Conservation (phyloP, 35 echinoderm and acorn worm species). For the Patiria miniata region DNA sequence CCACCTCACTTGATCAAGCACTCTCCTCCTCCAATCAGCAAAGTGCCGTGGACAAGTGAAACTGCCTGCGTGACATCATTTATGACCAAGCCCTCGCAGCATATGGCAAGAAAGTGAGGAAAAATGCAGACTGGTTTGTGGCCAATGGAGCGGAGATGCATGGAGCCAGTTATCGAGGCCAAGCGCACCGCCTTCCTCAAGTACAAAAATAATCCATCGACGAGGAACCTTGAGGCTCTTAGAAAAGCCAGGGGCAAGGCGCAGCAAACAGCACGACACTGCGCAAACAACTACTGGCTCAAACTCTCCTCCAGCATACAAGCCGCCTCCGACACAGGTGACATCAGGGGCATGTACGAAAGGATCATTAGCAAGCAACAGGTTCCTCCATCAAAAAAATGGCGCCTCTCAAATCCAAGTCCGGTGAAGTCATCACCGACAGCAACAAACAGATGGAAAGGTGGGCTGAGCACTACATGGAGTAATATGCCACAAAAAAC, state of each 20-base stretch:
- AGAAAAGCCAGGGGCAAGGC: not conserved
- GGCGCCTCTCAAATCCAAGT: conserved; percentile 10
- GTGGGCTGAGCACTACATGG: conserved; percentile 68
- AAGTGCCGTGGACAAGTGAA: not conserved
- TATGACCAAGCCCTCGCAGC: conserved; percentile 11
- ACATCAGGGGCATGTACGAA: conserved; percentile 27
- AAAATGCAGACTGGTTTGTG: not conserved
- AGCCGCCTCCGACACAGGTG: too few relatives aligned
- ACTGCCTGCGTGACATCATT: conserved; percentile 10
- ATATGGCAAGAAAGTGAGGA: conserved; percentile 20
- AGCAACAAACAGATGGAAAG: conserved; percentile 28
- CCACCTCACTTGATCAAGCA: not conserved
- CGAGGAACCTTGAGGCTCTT: conserved; percentile 2
- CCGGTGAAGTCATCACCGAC: conserved; percentile 48
- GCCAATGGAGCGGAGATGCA: not conserved
- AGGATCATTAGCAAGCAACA: conserved; percentile 21
- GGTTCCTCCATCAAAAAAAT: not conserved
- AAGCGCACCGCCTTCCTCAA: conserved; percentile 41
- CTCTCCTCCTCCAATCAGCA: not conserved
- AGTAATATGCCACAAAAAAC: conserved; percentile 47
- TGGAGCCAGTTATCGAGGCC: conserved; percentile 18
- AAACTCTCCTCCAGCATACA: not conserved
- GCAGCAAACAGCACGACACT: conserved; percentile 1
- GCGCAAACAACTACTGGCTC: not conserved
- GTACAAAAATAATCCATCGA: not conserved